These are phyloP conservation scores for Bucorvus abyssinicus DNA, from an alignment of 2,797 vertebrate species.

Conservation along the genomic window DNA sequence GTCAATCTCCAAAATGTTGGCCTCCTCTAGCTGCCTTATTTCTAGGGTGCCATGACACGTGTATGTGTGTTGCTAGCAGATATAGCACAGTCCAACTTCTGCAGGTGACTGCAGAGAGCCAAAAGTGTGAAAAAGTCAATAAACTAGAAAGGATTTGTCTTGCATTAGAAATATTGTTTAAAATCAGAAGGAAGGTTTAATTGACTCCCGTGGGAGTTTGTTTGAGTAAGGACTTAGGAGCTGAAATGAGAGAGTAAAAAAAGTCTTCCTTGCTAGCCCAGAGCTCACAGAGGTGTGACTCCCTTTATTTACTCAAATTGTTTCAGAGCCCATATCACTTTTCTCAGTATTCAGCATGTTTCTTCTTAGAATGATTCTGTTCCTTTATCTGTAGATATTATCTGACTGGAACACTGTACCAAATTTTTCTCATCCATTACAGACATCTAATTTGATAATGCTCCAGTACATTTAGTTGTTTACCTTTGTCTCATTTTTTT, in stretches of 20 bases:
- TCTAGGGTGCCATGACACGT: not conserved
- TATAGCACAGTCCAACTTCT: not conserved
- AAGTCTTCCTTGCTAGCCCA: not conserved
- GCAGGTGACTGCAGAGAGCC: not conserved
- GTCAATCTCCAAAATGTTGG: not conserved
- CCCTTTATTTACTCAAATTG: not conserved
- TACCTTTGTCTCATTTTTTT: not conserved
- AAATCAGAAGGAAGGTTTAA: conserved; percentile 9
- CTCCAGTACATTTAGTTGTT: not conserved
- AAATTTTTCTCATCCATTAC: not conserved
- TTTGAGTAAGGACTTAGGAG: not conserved
- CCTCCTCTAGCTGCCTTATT: not conserved
- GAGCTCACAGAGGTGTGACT: not conserved
- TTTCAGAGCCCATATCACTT: not conserved
- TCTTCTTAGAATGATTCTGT: not conserved
- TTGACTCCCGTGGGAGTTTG: not conserved
- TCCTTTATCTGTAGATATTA: not conserved
- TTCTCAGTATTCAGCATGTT: not conserved
- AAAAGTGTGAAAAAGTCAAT: not conserved
- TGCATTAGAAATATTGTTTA: not conserved
- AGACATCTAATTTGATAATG: not conserved
- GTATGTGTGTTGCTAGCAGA: not conserved
- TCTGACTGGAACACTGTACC: not conserved
- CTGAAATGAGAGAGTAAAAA: not conserved
- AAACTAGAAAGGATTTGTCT: not conserved